These are phyloP conservation scores for Clostera curtula DNA, from an alignment of 2,888 invertebrate species.

Conservation along the genomic window DNA sequence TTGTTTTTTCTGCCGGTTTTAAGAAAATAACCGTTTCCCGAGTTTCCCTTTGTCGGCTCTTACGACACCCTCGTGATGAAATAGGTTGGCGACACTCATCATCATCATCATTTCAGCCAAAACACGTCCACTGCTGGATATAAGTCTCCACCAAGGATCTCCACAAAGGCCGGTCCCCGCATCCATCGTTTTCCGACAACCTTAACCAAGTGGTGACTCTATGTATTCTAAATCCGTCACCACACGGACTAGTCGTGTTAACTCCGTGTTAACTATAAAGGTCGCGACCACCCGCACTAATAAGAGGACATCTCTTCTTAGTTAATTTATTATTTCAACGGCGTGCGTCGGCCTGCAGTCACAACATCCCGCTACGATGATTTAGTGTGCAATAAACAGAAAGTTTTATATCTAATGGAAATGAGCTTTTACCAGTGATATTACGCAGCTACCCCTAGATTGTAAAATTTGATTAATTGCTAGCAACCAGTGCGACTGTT, in stretches of 20 bases:
- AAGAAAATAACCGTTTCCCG: too few relatives aligned
- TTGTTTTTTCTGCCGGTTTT: too few relatives aligned
- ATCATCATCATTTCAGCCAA: too few relatives aligned
- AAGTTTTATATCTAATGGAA: constrained; percentile 68
- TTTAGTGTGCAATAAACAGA: constrained; percentile 66
- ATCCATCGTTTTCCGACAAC: too few relatives aligned
- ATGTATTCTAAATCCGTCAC: too few relatives aligned
- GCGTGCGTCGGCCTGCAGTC: constrained; percentile 46
- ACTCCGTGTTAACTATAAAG: constrained; percentile 32
- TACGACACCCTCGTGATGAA: too few relatives aligned
- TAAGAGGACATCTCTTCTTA: constrained; percentile 56
- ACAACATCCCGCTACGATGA: constrained; percentile 69
- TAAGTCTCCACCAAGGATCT: too few relatives aligned
- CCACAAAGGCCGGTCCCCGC: too few relatives aligned
- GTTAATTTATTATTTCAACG: constrained; percentile 71
- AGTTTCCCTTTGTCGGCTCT: too few relatives aligned
- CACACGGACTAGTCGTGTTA: constrained; percentile 36
- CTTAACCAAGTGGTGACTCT: too few relatives aligned
- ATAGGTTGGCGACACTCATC: constrained; percentile 10
- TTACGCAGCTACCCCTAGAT: constrained; percentile 49
- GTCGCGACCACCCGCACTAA: constrained; percentile 58
- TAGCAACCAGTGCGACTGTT: constrained; percentile 11
- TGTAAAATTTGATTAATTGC: constrained; percentile 47
- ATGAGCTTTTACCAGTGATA: constrained; percentile 65
- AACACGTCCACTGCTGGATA: too few relatives aligned